Conservation (phyloP, 1,140 invertebrate species). For the Sinella curviseta region DNA sequence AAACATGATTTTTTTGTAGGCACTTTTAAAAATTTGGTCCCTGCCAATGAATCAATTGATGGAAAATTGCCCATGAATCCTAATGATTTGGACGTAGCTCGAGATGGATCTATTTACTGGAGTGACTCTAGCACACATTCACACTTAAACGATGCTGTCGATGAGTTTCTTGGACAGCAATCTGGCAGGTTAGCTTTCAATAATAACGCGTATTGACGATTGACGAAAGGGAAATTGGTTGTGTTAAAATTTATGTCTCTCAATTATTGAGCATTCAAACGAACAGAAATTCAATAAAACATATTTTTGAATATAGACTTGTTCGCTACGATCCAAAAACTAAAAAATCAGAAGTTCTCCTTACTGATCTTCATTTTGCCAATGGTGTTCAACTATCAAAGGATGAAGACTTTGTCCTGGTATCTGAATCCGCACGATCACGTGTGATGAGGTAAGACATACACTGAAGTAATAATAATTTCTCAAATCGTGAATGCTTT, state of each 20-base stretch:
- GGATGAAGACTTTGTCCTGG: conserved; percentile 72
- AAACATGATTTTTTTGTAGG: conserved; percentile 49
- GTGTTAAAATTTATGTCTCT: no score
- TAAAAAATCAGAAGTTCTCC: conserved; percentile 65
- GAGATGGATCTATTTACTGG: conserved; percentile 57
- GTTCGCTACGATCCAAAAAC: conserved; percentile 64
- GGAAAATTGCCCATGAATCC: conserved; percentile 62
- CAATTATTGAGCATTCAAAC: background rate
- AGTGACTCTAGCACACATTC: conserved; percentile 56
- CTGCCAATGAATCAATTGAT: conserved; percentile 61
- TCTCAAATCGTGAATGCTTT: background rate
- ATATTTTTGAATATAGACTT: background rate
- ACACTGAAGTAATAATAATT: background rate
- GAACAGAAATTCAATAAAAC: background rate
- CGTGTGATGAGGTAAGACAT: conserved; percentile 57
- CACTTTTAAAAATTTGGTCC: conserved; percentile 58
- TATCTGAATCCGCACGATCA: conserved; percentile 64
- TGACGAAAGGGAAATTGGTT: background rate
- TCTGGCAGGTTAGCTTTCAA: conserved; percentile 54
- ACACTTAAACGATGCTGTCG: conserved; percentile 54
- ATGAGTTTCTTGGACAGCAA: conserved; percentile 55
- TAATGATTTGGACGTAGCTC: conserved; percentile 57
- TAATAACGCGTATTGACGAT: background rate
- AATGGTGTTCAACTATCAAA: conserved; percentile 77
- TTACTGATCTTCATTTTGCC: conserved; percentile 71